Percentiles rank a stretch among this genome's conserved stretches.
Evolutionary conservation across 2,888 invertebrate species (phyloP).

Genomic region (Tenthredo notha): DNA sequence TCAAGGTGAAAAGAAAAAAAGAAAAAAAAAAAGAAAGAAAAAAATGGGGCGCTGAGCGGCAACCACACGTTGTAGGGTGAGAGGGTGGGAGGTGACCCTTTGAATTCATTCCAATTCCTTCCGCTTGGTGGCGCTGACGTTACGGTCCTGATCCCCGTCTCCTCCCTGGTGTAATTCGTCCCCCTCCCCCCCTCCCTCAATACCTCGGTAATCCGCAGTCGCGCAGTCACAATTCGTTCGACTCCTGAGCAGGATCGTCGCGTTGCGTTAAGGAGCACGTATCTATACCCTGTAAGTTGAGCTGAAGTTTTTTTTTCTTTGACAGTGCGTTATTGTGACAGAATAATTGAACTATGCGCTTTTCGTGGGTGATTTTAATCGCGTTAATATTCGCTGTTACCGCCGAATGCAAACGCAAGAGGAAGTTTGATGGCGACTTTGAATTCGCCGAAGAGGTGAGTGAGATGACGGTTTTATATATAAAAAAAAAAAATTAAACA

Average conservation of each 20-base stretch:
- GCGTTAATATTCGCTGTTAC: slow-evolving; percentile 75
- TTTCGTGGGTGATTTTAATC: slow-evolving; percentile 78
- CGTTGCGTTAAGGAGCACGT: slow-evolving; percentile 18
- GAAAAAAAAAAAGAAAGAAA: not conserved
- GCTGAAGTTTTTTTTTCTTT: not conserved
- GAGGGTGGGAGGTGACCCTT: slow-evolving; percentile 51
- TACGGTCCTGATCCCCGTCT: slow-evolving; percentile 51
- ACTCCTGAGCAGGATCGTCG: slow-evolving; percentile 67
- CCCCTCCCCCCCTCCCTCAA: not conserved
- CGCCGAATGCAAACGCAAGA: slow-evolving; percentile 82
- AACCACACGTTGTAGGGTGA: slow-evolving; percentile 56
- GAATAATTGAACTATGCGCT: slow-evolving; percentile 73
- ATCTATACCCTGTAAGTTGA: not conserved
- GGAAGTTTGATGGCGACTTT: slow-evolving; percentile 89
- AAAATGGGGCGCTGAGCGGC: slow-evolving; percentile 41
- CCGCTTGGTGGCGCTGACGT: slow-evolving; percentile 53
- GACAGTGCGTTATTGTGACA: slow-evolving; percentile 43
- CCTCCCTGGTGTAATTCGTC: slow-evolving; percentile 32
- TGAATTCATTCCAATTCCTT: slow-evolving; percentile 60
- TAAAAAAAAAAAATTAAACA: not conserved
- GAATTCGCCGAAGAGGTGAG: slow-evolving; percentile 90
- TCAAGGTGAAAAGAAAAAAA: slow-evolving; percentile 29
- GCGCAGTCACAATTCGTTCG: slow-evolving; percentile 70
- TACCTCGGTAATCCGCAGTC: slow-evolving; percentile 39
- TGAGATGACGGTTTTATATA: slow-evolving; percentile 36